Conservation (phyloP, 1,140 invertebrate species). For the Zaprionus inermis region DNA sequence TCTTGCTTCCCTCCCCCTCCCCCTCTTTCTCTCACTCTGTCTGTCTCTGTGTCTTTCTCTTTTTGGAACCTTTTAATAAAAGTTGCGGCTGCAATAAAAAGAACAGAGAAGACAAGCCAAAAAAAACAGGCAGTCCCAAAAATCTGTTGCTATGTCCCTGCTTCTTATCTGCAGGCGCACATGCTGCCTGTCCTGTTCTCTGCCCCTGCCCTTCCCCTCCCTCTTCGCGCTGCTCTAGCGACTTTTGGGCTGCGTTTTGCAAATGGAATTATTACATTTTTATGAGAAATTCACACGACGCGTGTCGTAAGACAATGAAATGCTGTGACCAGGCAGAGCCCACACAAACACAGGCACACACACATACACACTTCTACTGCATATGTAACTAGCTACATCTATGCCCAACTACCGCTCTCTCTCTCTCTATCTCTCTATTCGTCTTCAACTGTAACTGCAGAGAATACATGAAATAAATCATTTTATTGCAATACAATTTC, state of each 20-base stretch:
- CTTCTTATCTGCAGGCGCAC: conserved; percentile 68
- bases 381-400: conserved; percentile 49
- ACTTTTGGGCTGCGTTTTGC: conserved; percentile 49
- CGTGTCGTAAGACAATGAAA: conserved; percentile 72
- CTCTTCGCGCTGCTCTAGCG: neutral
- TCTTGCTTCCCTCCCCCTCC: no score
- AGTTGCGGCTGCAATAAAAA: conserved; percentile 79
- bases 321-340: conserved; percentile 23
- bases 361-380: neutral
- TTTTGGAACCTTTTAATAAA: conserved; percentile 71
- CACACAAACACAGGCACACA: neutral
- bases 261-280: conserved; percentile 79
- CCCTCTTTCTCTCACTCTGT: conserved; percentile 1
- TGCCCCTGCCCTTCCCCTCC: neutral
- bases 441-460: neutral
- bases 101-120: conserved; percentile 3
- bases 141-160: conserved; percentile 68
- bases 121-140: conserved; percentile 11
- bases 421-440: no score
- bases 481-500: conserved; percentile 81
- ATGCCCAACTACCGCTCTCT: neutral
- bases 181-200: conserved; percentile 11
- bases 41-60: conserved; percentile 33
- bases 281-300: conserved; percentile 61
- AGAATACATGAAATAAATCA: conserved; percentile 75